These are phyloP conservation scores for Leptopilina clavipes DNA, from an alignment of 1,140 invertebrate genomes.

Conservation along the genomic window DNA sequence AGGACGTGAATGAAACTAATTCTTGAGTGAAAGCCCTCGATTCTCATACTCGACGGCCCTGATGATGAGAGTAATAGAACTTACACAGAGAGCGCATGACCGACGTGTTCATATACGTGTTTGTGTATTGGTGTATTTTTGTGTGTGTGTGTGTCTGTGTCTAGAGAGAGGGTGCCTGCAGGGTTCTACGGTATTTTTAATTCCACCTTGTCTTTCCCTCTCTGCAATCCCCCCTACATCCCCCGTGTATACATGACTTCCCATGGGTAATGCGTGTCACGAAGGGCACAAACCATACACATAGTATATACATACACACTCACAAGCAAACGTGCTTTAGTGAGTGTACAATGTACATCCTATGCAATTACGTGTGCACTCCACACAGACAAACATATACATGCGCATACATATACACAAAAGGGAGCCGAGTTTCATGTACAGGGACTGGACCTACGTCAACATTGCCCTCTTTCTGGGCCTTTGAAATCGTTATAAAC, in stretches of 20 bases:
- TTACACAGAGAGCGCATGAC: slow-evolving; percentile 15
- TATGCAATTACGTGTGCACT: slow-evolving; percentile 45
- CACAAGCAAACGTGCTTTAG: neutral
- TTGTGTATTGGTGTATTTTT: too few species aligned
- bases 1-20: neutral
- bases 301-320: slow-evolving; percentile 37
- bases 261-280: slow-evolving; percentile 60
- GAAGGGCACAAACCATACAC: slow-evolving; percentile 41
- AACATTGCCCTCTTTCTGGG: slow-evolving; percentile 50
- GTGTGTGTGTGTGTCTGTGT: neutral
- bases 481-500: neutral
- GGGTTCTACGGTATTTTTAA: slow-evolving; percentile 64
- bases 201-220: slow-evolving; percentile 53
- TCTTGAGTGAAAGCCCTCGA: slow-evolving; percentile 23
- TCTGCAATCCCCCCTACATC: slow-evolving; percentile 46
- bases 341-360: slow-evolving; percentile 18
- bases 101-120: neutral
- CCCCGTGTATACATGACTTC: slow-evolving; percentile 51
- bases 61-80: slow-evolving; percentile 42
- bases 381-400: slow-evolving; percentile 4
- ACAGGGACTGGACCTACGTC: slow-evolving; percentile 61
- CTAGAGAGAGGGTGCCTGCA: slow-evolving; percentile 33
- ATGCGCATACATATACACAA: slow-evolving; percentile 47
- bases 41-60: slow-evolving; percentile 52
- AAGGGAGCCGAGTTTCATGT: neutral